Base-by-base conservation (phyloP, 2,797 vertebrate species). In the Luscinia megarhynchos region DNA sequence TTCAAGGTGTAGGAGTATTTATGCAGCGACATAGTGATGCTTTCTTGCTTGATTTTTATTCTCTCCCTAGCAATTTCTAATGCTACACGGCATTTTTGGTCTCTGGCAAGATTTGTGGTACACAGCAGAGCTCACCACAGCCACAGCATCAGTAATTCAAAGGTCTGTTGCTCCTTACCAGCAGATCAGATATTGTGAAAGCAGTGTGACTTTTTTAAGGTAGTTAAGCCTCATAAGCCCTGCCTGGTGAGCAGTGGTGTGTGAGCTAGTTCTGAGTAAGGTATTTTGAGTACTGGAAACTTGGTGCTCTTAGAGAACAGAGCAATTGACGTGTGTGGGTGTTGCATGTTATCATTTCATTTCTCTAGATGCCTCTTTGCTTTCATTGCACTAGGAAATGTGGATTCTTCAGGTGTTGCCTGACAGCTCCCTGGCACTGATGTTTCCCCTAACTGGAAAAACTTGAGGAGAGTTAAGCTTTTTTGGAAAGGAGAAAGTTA, bases 21-120 rank as follows among this genome's bases (percentile, higher is more conserved):
- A 50, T 54, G 22, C 30, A 82, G 29, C 0, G 0, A 51, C 45
- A 34, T 3, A 36, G 40, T 5, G 15, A 34, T 87, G 21, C 6
- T 79, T 68, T 81, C 22, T 68, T 36, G 3, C 29, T 90, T 61
- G 32, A 12, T 63, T 75, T 87, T 73, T 74, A 41, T 69, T 73
- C 14, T 73, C 11, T 79, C 21, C 21, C 8, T 46, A 46, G 12
- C 12, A 62, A 46, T 79, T 69, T 73, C 30, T 64, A 76, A 22
- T 36, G 36, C 22, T 27, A 12, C 0, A 0, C 34, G 66, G 38
- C 24, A 57, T n/a, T 72, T 87, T 79, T 66, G 23, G 21, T 83
- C 26, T 66, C 32, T 72, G 70, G 62, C 34, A 81, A 66, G 53
- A 57, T 45, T 22, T 78, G 14, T 61, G 54, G 41, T 41, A 61